Base-by-base conservation (phyloP, 2,113 vertebrate genomes). In the Romanogobio albipinnatus region DNA sequence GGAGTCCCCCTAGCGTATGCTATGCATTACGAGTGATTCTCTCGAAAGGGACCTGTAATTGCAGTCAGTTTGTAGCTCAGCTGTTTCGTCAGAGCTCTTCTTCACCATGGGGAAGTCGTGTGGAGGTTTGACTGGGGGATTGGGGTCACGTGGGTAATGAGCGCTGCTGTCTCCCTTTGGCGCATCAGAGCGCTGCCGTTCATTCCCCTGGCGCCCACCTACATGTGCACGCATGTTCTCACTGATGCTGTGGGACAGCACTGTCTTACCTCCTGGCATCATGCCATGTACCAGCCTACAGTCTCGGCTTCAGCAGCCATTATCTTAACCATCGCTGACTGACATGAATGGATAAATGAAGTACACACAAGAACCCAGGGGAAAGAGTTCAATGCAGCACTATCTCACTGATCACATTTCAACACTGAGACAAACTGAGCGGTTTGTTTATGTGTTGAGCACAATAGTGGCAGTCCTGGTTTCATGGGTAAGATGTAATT, bases 251-350 rank as follows among this genome's bases (percentile, higher is more conserved):
- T 56, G 2, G 64, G 75, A 86, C 74, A 22, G 43, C 26, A 1
- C 10, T 59, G 29, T 78, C 62, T 59, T 73, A 78, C 75, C 49
- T 83, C 74, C 43, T 83, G 85, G 81, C 75, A 49, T 82, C 39
- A 45, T 26, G 64, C 74, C 85, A 78, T 10, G 8, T 68, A 56
- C 0, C 45, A 45, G 70, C 17, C 47, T 17, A 39, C 29, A 14
- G 8, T 61, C 33, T 58, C 14, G 26, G 5, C 29, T 53, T 82
- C 59, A 56, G 53, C 14, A 2, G 82, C 70, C 53, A 59, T 61
- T 75, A 83, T 7, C 53, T 79, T 45, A 47, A 49, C 64, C 39
- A 39, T 53, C 26, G 47, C 53, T 61, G 22, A 53, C 24, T 75
- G 81, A 56, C 51, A 78, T 61, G 19, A 83, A 71, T 64, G 68